These are phyloP conservation scores for Perca flavescens DNA, from an alignment of 2,113 vertebrate genomes.

Conservation along the genomic window DNA sequence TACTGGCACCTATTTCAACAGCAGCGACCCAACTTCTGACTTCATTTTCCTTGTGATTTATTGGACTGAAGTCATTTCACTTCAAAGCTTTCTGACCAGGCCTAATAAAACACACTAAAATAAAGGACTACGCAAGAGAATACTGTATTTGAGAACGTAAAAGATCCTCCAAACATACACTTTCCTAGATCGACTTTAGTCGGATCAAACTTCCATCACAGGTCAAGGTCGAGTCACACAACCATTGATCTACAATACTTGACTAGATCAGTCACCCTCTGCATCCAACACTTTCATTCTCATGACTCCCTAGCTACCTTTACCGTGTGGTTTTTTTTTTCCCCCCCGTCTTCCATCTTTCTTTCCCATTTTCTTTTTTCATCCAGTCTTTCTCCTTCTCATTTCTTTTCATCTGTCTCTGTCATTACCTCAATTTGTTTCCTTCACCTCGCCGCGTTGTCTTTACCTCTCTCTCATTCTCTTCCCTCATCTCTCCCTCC, in stretches of 20 bases:
- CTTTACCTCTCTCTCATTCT: conserved; percentile 64
- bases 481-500: conserved; percentile 47
- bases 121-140: neutral
- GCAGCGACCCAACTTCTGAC: neutral
- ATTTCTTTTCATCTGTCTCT: conserved; percentile 76
- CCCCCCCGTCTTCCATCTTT: neutral
- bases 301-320: conserved; percentile 5
- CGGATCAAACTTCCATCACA: neutral
- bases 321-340: neutral
- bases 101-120: neutral
- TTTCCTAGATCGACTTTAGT: neutral
- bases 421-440: conserved; percentile 74
- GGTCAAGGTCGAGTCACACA: conserved; percentile 19
- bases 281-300: conserved; percentile 1
- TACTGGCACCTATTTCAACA: too few species aligned
- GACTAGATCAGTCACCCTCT: conserved; percentile 2
- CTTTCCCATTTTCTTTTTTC: conserved; percentile 40
- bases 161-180: neutral
- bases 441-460: conserved; percentile 53
- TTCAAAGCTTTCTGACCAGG: neutral
- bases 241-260: conserved; percentile 9
- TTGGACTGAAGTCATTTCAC: neutral
- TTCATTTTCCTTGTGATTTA: neutral
- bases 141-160: neutral
- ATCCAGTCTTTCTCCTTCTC: conserved; percentile 59